Evolutionary conservation across 1,140 invertebrate species (phyloP), one percentile per base, ranked within the genome.

Genomic region (Pemphigus obesinymphae): DNA sequence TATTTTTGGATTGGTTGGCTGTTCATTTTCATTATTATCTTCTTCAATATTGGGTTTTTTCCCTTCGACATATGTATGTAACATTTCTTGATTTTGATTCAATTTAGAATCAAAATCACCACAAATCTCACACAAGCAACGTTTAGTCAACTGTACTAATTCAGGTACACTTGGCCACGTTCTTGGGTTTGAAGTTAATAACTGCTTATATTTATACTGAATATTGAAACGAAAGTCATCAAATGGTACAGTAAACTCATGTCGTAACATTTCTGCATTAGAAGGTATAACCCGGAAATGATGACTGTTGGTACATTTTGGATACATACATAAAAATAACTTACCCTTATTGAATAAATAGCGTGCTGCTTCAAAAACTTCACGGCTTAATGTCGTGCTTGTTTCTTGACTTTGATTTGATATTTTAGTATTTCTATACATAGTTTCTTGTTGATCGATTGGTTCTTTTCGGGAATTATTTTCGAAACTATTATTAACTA

Each of bases 241-340:
- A 43, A 80, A 80, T 6, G 53, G 76, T 40, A 80, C 76, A n/a
- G 76, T 80, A 17, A 80, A 80, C 23, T 80, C 76, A 29, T 80
- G 76, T 7, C 76, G 31, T 5, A 80, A 17, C 55, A 43, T 58
- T 61, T 80, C 76, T 8, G 53, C 76, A 29, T 43, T 61, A 0
- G 53, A 58, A 23, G 53, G 76, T 40, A 58, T 63, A 29, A 80
- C 55, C 29, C 53, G 76, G 29, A 61, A 80, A 80, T 80, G 76
- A 31, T 61, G 37, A 45, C 23, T 43, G 4, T 80, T 80, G 8
- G 37, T 45, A 40, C 76, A 80, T 43, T 80, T 43, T 29, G 76
- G 37, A 43, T 45, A 63, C 76, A 80, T 80, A 20, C 76, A 80
- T 43, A 80, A 45, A 61, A 61, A 80, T 61, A 80, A 80, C 76